Evolutionary conservation across 1,140 invertebrate genomes (phyloP).

Genomic region (Drosophila repletoides): DNA sequence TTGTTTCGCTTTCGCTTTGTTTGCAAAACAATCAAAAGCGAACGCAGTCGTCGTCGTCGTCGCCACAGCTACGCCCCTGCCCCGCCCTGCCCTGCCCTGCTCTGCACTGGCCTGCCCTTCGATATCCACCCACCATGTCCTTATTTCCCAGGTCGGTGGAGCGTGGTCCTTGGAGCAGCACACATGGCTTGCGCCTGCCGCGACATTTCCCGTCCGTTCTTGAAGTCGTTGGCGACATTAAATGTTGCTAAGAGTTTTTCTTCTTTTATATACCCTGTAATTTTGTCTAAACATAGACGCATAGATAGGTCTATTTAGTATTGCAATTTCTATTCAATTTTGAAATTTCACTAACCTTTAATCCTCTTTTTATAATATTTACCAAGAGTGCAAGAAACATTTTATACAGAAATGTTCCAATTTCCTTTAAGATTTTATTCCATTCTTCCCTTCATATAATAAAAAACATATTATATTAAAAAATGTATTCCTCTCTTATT

Average conservation of each 20-base stretch:
- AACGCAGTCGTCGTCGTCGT: conserved; percentile 37
- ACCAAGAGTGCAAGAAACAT: no score
- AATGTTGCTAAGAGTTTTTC: conserved; percentile 66
- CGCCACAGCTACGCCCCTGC: neutral
- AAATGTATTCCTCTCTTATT: no score
- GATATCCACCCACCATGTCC: neutral
- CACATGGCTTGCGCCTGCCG: conserved; percentile 39
- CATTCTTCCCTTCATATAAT: no score
- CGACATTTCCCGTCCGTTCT: conserved; percentile 39
- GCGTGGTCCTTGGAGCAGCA: conserved; percentile 31
- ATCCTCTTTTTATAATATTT: no score
- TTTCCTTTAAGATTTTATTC: neutral
- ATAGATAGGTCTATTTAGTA: no score
- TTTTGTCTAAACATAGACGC: no score
- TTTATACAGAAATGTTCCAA: neutral
- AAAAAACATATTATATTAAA: no score
- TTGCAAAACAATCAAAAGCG: conserved; percentile 77
- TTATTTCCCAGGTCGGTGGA: conserved; percentile 17
- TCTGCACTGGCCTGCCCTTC: neutral
- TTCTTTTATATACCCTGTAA: conserved; percentile 22
- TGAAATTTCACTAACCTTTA: no score
- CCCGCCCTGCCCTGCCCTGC: neutral
- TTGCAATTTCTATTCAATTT: no score
- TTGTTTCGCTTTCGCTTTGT: conserved; percentile 68
- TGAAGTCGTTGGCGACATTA: conserved; percentile 71